phyloP scores from a whole-genome alignment of 2,113 vertebrate species.

The Dipodomys spectabilis region DNA sequence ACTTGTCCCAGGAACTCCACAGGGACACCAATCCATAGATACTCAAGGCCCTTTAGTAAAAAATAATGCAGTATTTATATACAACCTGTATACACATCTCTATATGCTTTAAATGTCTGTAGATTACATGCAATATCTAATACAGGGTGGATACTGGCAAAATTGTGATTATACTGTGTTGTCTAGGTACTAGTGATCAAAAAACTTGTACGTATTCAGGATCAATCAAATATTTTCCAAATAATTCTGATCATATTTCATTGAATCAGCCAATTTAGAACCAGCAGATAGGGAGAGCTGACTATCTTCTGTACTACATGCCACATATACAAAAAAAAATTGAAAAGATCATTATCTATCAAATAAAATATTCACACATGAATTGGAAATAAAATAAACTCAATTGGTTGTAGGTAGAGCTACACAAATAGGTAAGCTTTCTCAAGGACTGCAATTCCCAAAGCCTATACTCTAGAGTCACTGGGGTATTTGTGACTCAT shows the following conservation, averaged over 20 bases:
- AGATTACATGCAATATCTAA: background rate
- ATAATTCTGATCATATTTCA: background rate
- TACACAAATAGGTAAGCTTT: background rate
- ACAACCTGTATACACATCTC: background rate
- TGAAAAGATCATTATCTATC: background rate
- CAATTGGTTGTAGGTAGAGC: background rate
- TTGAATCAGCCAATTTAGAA: background rate
- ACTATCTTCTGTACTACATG: background rate
- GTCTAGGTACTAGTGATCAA: background rate
- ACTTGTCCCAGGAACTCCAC: background rate
- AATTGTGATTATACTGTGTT: background rate
- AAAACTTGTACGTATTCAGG: too few relatives aligned
- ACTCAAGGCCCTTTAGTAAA: background rate
- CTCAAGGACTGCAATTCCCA: background rate
- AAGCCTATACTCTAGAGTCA: background rate
- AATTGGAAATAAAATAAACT: constrained; percentile 4
- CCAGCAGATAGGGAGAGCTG: background rate
- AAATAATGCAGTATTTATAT: background rate
- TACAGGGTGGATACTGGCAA: background rate
- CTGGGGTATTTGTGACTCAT: background rate
- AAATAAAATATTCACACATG: constrained; percentile 11
- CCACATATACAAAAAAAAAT: background rate
- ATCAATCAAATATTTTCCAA: background rate
- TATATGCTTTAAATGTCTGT: background rate
- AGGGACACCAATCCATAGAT: background rate